These are phyloP conservation scores for Zophobas morio DNA, from an alignment of 1,140 invertebrate species.

Conservation along the genomic window DNA sequence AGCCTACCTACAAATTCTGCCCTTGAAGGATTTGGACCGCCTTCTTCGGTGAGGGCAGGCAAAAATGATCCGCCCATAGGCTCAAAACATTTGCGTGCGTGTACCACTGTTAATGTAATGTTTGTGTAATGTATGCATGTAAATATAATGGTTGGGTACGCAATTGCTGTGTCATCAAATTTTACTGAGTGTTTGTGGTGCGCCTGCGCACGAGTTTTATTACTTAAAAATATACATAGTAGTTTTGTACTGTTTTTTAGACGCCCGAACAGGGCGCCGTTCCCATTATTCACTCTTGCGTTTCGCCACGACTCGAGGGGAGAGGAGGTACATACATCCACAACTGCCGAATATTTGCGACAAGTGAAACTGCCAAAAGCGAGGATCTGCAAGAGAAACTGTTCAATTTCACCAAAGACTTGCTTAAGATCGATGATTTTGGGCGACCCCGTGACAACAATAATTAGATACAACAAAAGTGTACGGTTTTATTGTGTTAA, in stretches of 20 bases:
- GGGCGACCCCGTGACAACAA: slow-evolving; percentile 52
- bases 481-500: slow-evolving; percentile 41
- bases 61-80: too few species aligned
- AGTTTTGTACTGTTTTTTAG: slow-evolving; percentile 70
- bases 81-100: too few species aligned
- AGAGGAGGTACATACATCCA: slow-evolving; percentile 82
- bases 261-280: slow-evolving; percentile 82
- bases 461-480: slow-evolving; percentile 8
- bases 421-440: slow-evolving; percentile 69
- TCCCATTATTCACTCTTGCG: slow-evolving; percentile 80
- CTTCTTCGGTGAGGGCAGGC: too few species aligned
- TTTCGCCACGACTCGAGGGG: slow-evolving; percentile 80
- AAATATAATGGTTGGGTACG: too few species aligned
- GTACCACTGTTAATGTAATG: too few species aligned
- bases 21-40: too few species aligned
- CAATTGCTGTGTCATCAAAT: too few species aligned
- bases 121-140: too few species aligned
- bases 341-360: slow-evolving; percentile 72
- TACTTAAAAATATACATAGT: too few species aligned
- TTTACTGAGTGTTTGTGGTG: too few species aligned
- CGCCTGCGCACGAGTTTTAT: too few species aligned
- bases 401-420: slow-evolving; percentile 69
- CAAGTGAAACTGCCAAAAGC: slow-evolving; percentile 64
- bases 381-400: slow-evolving; percentile 65
- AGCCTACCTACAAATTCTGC: too few species aligned